Evolutionary conservation across 1,140 invertebrate genomes (phyloP), one percentile per base, ranked within the genome.

Genomic region (Megalonaias nervosa): DNA sequence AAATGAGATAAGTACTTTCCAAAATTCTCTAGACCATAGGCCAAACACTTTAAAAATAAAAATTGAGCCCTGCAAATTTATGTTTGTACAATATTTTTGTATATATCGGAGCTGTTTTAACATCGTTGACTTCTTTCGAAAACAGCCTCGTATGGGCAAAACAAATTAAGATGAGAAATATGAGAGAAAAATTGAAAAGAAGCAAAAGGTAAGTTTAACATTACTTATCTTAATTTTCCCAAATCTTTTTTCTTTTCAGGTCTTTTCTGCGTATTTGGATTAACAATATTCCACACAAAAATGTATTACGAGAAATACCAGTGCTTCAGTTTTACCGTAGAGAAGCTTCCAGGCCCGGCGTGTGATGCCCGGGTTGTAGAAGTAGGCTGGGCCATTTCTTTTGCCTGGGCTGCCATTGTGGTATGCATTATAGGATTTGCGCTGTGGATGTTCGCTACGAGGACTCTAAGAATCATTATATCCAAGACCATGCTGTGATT

Each of bases 221-320:
- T 48, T 48, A 1, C 38, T 48, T 48, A 48, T 48, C 38, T 19
- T 12, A 62, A 62, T 62, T 62, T 62, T 0, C 11, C 6, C 19
- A 62, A 11, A 12, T 67, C 31, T 9, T 56, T 67, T 19, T 71
- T 59, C 67, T 60, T 82, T 82, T 65, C 83, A 86, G 85, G 83
- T 23, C 60, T 84, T 55, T 86, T 86, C 76, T 80, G 81, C 3
- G 77, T 85, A 15, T 86, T 86, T 61, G 85, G 85, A 11, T 67
- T 86, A 58, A 81, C 82, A 38, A 84, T 86, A 72, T 85, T 85
- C 60, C 85, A 86, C 67, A 83, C 83, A 31, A 86, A 85, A 68
- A 77, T 84, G 67, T 82, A 82, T 69, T 84, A 86, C 68, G 81
- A 86, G 69, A 84, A 76, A 23, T 82, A 81, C 59, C 65, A 82